Evolutionary conservation across 1,140 invertebrate species (phyloP).

Genomic region (Cydia strobilella): DNA sequence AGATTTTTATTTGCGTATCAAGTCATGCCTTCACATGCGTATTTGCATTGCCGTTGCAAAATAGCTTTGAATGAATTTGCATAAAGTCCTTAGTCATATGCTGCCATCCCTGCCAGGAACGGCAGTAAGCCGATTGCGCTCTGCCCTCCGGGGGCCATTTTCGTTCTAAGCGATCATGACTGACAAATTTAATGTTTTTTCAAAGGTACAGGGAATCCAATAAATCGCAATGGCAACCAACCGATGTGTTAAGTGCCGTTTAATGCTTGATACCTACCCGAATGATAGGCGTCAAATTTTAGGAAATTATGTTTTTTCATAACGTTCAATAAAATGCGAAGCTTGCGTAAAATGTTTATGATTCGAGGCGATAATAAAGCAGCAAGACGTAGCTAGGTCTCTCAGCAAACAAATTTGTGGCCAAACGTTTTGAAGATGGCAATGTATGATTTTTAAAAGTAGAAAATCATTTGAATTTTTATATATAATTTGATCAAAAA

Average conservation of each 20-base stretch:
- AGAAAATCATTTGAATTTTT: too few species aligned
- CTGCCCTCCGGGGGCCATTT: conserved; percentile 27
- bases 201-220: conserved; percentile 44
- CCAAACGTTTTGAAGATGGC: neutral
- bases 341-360: conserved; percentile 16
- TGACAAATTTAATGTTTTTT: conserved; percentile 48
- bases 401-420: neutral
- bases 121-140: conserved; percentile 32
- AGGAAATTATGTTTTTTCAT: conserved; percentile 40
- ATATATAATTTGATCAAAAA: neutral
- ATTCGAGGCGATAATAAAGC: neutral
- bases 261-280: conserved; percentile 44
- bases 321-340: conserved; percentile 24
- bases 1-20: conserved; percentile 2
- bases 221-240: conserved; percentile 50
- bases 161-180: conserved; percentile 34
- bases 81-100: conserved; percentile 21
- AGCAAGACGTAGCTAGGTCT: neutral
- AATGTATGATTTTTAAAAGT: neutral
- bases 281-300: conserved; percentile 34
- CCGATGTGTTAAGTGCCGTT: conserved; percentile 47
- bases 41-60: conserved; percentile 11
- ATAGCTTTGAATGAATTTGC: conserved; percentile 24
- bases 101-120: conserved; percentile 17
- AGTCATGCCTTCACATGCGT: neutral